Conservation (phyloP, 1,140 invertebrate species). For the Lepidotrigona ventralis region DNA sequence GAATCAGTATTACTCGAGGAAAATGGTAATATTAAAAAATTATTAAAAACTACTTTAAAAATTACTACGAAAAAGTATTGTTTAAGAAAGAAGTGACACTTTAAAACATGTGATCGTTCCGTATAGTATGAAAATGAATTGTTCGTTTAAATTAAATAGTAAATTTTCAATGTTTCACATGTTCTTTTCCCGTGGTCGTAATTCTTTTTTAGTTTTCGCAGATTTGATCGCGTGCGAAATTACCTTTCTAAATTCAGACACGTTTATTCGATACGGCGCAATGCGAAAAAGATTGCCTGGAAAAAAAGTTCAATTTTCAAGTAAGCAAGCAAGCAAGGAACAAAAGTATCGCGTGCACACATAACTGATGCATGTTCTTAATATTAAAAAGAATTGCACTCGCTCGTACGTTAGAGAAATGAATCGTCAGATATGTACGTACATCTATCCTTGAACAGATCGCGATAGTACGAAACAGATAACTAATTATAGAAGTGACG, state of each 20-base stretch:
- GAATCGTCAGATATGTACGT: neutral
- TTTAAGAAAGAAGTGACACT: too few relatives aligned
- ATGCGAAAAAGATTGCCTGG: neutral
- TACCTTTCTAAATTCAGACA: neutral
- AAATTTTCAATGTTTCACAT: neutral
- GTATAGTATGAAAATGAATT: neutral
- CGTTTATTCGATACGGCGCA: neutral
- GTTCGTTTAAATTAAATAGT: neutral
- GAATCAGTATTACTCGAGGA: neutral
- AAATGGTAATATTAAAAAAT: neutral
- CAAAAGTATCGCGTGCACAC: too few relatives aligned
- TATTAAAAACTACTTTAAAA: neutral
- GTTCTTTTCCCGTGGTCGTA: neutral
- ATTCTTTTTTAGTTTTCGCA: neutral
- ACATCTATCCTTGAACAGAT: conserved; percentile 35
- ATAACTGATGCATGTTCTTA: neutral
- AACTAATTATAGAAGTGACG: conserved; percentile 60
- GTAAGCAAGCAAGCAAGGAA: too few relatives aligned
- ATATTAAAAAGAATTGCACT: neutral
- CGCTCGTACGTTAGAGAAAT: conserved; percentile 19
- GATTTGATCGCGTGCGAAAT: neutral
- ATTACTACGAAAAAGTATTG: too few relatives aligned
- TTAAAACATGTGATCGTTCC: neutral
- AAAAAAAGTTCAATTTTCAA: neutral
- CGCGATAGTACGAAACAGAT: conserved; percentile 47